Evolutionary conservation across 2,797 vertebrate species (phyloP).

Genomic region (Cichlasoma orientale): DNA sequence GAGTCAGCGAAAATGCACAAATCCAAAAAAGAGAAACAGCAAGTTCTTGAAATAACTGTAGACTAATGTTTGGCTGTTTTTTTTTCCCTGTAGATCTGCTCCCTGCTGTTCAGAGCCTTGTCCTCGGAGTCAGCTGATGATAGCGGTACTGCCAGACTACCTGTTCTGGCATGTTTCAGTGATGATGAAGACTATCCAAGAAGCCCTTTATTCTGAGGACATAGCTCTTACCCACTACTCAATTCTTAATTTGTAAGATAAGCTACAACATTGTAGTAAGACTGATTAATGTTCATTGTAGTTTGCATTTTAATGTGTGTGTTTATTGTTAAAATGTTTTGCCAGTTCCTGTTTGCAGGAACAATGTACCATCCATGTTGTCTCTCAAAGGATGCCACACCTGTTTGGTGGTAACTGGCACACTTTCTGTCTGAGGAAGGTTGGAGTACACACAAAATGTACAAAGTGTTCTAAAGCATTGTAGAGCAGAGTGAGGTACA

Average conservation of each 20-base stretch:
- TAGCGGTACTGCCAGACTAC: slow-evolving; percentile 3
- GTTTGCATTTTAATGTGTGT: no score
- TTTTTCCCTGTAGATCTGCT: slow-evolving; percentile 80
- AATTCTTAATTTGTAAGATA: no score
- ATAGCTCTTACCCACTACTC: not conserved
- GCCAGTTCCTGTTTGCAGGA: not conserved
- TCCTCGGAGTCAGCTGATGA: slow-evolving; percentile 63
- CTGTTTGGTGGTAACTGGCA: slow-evolving; percentile 2
- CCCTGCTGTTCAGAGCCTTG: slow-evolving; percentile 88
- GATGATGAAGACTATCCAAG: slow-evolving; percentile 65
- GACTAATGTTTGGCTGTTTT: not conserved
- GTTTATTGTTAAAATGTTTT: not conserved
- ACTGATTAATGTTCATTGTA: no score
- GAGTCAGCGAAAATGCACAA: not conserved
- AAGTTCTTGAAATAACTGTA: not conserved
- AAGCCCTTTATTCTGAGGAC: slow-evolving; percentile 20
- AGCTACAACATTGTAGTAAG: no score
- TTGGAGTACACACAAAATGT: slow-evolving; percentile 10
- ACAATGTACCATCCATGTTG: not conserved
- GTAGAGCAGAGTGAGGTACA: not conserved
- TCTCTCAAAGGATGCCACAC: slow-evolving; percentile 24
- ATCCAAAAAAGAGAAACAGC: not conserved
- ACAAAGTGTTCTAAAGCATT: slow-evolving; percentile 12
- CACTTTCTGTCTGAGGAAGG: slow-evolving; percentile 35
- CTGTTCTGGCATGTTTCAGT: slow-evolving; percentile 82